These are phyloP conservation scores for Onychorhynchus coronatus DNA, from an alignment of 2,113 vertebrate species.

Conservation along the genomic window DNA sequence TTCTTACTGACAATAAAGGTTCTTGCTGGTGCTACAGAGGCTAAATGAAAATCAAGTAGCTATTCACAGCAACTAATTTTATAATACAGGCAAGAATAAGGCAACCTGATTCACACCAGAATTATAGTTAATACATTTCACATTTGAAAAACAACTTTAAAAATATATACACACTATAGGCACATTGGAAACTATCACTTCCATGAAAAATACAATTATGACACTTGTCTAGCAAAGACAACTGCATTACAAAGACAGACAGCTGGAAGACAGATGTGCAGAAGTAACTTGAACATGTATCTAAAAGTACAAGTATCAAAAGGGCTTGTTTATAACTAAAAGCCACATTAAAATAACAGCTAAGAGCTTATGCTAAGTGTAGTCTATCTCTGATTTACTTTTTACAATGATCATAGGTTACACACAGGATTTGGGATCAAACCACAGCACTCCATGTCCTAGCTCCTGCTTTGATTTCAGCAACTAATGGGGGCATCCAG, in stretches of 20 bases:
- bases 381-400: neutral
- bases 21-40: neutral
- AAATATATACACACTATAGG: neutral
- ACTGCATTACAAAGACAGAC: neutral
- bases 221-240: neutral
- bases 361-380: neutral
- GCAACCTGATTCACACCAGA: neutral
- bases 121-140: neutral
- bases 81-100: neutral
- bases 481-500: neutral
- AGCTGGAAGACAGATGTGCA: neutral
- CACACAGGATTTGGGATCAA: neutral
- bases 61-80: neutral
- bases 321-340: neutral
- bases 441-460: neutral
- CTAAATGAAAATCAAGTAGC: neutral
- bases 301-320: neutral
- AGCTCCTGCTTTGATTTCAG: neutral
- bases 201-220: neutral
- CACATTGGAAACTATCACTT: neutral
- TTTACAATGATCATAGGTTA: neutral
- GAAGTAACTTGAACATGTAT: neutral
- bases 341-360: neutral
- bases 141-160: neutral
- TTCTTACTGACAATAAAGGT: neutral